A percentile compares a stretch with the other conserved stretches of the same genome.
Evolutionary conservation across 2,797 vertebrate genomes (phyloP).

Genomic region (Syncerus caffer): DNA sequence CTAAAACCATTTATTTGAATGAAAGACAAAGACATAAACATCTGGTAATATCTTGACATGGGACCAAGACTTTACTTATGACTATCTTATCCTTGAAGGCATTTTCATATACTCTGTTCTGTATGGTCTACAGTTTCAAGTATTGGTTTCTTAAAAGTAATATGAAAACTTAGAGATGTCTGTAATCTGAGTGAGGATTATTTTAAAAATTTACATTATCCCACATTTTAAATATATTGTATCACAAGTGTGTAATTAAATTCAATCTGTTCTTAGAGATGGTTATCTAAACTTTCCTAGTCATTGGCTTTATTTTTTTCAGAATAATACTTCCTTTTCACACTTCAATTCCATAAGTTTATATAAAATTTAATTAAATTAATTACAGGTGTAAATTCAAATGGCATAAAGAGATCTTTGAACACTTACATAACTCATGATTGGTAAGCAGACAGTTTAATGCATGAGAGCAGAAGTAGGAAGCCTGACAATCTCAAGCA

Average conservation of each 20-base stretch:
- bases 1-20: neutral
- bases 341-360: neutral
- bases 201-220: neutral
- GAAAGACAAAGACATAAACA: neutral
- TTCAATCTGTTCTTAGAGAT: neutral
- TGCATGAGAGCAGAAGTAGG: neutral
- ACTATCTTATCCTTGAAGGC: neutral
- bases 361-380: neutral
- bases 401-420: neutral
- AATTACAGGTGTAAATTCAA: neutral
- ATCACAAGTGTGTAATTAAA: neutral
- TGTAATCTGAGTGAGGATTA: neutral
- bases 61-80: neutral
- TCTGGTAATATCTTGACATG: neutral
- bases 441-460: neutral
- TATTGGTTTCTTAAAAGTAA: neutral
- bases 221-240: neutral
- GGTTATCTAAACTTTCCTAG: neutral
- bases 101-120: neutral
- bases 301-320: neutral
- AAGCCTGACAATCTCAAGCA: neutral
- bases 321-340: neutral
- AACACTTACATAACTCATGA: neutral
- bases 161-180: neutral
- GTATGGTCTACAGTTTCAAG: neutral